phyloP scores from a whole-genome alignment of 2,113 vertebrate genomes.

The Heteronetta atricapilla region DNA sequence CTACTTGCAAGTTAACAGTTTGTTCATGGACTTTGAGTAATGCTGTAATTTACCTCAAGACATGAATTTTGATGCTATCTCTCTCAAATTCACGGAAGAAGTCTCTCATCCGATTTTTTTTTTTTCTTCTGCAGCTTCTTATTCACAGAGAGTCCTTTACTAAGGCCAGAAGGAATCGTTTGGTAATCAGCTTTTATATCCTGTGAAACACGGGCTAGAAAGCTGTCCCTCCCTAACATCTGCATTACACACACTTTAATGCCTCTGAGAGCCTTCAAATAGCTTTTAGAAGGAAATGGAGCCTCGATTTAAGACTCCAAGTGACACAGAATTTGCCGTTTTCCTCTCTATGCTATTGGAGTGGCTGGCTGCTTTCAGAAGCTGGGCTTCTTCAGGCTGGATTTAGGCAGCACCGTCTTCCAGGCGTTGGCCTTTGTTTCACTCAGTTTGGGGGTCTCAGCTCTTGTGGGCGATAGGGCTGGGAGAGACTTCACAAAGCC shows the following conservation, averaged over 20 bases:
- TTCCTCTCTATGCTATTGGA: not conserved
- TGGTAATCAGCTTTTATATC: not conserved
- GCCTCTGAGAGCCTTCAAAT: not conserved
- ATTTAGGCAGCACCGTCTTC: not conserved
- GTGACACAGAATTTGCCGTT: not conserved
- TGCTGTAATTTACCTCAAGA: not conserved
- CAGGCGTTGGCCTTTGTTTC: not conserved
- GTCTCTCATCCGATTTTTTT: not conserved
- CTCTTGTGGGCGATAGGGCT: not conserved
- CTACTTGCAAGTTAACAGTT: not conserved
- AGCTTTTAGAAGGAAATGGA: not conserved
- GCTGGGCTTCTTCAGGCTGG: accelerated
- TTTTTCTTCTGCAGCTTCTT: not conserved
- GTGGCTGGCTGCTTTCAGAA: not conserved
- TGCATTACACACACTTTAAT: not conserved
- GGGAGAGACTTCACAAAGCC: not conserved
- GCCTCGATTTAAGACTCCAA: not conserved
- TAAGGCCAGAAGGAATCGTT: not conserved
- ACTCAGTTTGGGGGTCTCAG: not conserved
- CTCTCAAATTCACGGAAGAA: not conserved
- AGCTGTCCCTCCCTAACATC: not conserved
- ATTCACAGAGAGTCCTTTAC: not conserved
- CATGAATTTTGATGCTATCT: not conserved
- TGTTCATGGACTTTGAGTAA: not conserved
- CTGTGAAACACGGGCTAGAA: not conserved